Conservation (phyloP, 2,113 vertebrate species). For the Carassius gibelio region DNA sequence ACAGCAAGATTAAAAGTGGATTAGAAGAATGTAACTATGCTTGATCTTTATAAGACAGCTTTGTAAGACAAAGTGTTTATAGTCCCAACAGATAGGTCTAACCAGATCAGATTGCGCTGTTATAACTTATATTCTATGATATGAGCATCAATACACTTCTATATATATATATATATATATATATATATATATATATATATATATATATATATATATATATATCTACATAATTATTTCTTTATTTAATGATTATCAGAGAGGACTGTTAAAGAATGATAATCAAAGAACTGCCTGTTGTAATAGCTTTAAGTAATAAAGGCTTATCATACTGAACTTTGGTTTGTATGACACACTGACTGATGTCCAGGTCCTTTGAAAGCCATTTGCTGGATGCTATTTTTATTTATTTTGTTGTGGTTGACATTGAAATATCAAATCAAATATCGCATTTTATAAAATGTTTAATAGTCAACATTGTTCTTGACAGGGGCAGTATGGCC, state of each 20-base stretch:
- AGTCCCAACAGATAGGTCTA: not conserved
- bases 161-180: not conserved
- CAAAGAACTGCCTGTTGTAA: not conserved
- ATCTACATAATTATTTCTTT: not conserved
- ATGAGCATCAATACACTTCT: not conserved
- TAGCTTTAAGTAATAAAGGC: conserved; percentile 2
- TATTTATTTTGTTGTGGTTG: not conserved
- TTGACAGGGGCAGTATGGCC: conserved; percentile 78
- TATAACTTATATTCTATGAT: not conserved
- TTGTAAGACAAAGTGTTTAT: not conserved
- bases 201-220: not conserved
- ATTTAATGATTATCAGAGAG: not conserved
- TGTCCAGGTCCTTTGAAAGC: not conserved
- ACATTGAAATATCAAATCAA: not conserved
- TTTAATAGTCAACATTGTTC: too few relatives aligned
- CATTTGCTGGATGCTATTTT: not conserved
- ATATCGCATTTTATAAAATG: too few relatives aligned
- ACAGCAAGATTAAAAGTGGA: not conserved
- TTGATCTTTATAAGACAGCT: not conserved
- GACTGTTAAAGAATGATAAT: not conserved
- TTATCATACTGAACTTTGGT: conserved; percentile 23
- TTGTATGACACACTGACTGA: not conserved
- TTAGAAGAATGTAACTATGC: not conserved
- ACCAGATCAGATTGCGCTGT: too few relatives aligned
- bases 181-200: not conserved